Evolutionary conservation across 2,113 vertebrate genomes (phyloP).

Genomic region (Anthoscopus minutus): DNA sequence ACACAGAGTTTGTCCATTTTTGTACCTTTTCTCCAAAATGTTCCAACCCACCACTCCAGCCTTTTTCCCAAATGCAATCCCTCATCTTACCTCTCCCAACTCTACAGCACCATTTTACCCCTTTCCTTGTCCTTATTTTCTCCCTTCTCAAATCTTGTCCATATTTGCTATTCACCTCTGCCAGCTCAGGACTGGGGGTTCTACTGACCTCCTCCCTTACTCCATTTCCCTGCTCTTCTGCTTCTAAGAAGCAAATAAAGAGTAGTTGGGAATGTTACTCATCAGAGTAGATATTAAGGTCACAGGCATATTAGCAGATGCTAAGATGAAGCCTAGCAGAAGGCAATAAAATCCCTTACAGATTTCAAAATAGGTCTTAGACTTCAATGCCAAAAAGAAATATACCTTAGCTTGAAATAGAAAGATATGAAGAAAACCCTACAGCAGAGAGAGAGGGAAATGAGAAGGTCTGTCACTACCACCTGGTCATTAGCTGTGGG

Average conservation of each 20-base stretch:
- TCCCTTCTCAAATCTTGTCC: not conserved
- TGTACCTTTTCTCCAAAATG: not conserved
- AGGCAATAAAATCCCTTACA: not conserved
- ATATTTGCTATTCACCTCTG: not conserved
- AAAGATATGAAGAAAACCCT: not conserved
- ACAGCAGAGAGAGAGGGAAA: not conserved
- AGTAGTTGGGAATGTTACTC: not conserved
- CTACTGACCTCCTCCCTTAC: not conserved
- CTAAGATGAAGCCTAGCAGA: not conserved
- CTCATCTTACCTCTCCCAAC: not conserved
- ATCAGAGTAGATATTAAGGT: not conserved
- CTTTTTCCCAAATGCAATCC: not conserved
- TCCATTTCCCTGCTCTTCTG: not conserved
- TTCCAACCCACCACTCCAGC: not conserved
- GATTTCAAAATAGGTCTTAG: not conserved
- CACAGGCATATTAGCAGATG: not conserved
- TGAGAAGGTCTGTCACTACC: slow-evolving; percentile 23
- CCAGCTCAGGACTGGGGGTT: not conserved
- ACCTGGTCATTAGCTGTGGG: slow-evolving; percentile 18
- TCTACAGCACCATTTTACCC: not conserved
- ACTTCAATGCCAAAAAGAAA: not conserved
- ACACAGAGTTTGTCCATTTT: not conserved
- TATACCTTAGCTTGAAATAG: not conserved
- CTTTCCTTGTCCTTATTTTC: not conserved
- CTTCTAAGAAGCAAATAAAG: not conserved